Evolutionary conservation across 2,888 invertebrate genomes (phyloP), one percentile per base, ranked within the genome.

Genomic region (Clostera curtula): DNA sequence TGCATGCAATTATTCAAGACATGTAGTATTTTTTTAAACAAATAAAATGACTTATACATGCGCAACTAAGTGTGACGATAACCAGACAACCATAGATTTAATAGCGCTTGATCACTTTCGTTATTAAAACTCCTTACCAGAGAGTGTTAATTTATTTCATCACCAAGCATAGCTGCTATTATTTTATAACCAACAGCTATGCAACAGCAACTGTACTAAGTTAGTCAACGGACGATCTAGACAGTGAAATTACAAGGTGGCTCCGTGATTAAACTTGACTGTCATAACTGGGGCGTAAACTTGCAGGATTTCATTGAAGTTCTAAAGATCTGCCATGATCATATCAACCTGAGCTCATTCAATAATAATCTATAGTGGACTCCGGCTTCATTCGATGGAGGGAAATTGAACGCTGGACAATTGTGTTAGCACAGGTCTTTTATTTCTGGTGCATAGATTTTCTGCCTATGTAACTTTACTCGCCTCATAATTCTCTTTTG

Each of bases 101-200:
- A 39, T 55, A 57, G 66, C 65, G 61, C 40, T 38, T 64, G 64
- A 66, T 65, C 68, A 74, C 76, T 79, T 63, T 75, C 69, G 36
- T 55, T 72, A 48, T 64, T 60, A 49, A 40, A 49, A 41, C 54
- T 64, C 49, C 49, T 47, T 41, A 52, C 59, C 58, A 61, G 67
- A 69, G 71, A 72, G 49, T 56, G 57, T 64, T 66, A 61, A 56
- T 59, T 67, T 57, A 54, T 62, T 70, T 60, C 57, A 63, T 60
- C 60, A 59, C 44, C 39, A 43, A 42, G 46, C 38, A 46, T 51
- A 38, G 43, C 56, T 52, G 45, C 49, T 49, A 53, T 56, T 56
- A 59, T 67, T 68, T 66, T 50, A 53, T 57, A 63, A 64, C 56
- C 44, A 42, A 37, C 50, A 43, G 45, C 43, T 49, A 53, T 35